Evolutionary conservation across 2,797 vertebrate genomes (phyloP).

Genomic region (Perodicticus potto): DNA sequence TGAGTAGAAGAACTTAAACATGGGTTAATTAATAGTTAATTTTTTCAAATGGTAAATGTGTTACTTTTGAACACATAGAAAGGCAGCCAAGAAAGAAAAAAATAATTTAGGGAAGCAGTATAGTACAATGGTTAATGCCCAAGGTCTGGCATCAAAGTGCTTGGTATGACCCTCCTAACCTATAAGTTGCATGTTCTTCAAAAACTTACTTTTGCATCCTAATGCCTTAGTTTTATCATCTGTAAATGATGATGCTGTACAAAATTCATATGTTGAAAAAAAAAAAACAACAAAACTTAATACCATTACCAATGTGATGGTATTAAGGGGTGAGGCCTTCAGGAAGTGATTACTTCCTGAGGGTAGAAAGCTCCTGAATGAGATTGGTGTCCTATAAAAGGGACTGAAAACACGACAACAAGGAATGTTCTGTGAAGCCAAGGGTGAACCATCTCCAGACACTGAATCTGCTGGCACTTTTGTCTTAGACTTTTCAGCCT

Average conservation of each 20-base stretch:
- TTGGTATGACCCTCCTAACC: not conserved
- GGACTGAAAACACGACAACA: not conserved
- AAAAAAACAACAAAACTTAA: no score
- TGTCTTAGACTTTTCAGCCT: not conserved
- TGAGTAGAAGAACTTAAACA: constrained; percentile 1
- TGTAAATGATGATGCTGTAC: not conserved
- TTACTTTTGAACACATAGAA: constrained; percentile 62
- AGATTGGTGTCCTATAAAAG: not conserved
- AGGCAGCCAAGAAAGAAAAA: constrained; percentile 36
- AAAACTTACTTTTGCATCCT: not conserved
- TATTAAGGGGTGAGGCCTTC: not conserved
- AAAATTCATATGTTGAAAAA: not conserved
- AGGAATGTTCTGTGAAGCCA: not conserved
- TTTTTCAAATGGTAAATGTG: constrained; percentile 48
- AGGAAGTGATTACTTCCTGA: no score
- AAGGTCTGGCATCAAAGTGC: not conserved
- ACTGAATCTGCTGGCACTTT: not conserved
- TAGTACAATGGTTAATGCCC: not conserved
- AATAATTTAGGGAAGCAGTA: not conserved
- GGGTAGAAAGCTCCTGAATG: not conserved
- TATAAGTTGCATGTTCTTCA: not conserved
- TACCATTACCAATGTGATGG: not conserved
- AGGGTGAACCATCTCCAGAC: not conserved
- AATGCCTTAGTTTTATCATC: not conserved
- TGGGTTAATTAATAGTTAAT: not conserved